Evolutionary conservation across 2,888 invertebrate species (phyloP).

Genomic region (Rhynchonema sp.): DNA sequence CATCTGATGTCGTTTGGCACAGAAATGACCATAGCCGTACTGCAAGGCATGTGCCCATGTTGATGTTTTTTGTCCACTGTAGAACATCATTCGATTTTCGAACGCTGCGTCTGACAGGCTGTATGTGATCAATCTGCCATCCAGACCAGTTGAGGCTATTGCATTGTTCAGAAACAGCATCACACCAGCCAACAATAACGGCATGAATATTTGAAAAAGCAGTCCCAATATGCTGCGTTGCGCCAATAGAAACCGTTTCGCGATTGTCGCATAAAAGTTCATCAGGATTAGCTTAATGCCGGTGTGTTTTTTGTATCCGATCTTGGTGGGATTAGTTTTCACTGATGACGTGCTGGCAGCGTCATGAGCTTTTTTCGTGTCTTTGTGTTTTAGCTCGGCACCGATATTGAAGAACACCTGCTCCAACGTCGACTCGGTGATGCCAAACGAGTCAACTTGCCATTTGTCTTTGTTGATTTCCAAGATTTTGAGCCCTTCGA

Average conservation of each 20-base stretch:
- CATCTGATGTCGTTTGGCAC: too few species aligned
- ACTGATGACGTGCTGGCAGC: not conserved
- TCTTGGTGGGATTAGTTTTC: too few species aligned
- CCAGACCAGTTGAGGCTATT: not conserved
- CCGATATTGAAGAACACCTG: slow-evolving; percentile 5
- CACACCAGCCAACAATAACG: not conserved
- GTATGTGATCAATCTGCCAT: not conserved
- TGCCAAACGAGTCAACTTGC: slow-evolving; percentile 2
- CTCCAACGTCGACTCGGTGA: slow-evolving; percentile 4
- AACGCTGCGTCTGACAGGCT: not conserved
- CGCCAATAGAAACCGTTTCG: not conserved
- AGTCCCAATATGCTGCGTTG: not conserved
- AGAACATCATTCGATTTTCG: not conserved
- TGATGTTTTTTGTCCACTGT: too few species aligned
- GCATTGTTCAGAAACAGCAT: not conserved
- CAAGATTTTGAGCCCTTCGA: not conserved
- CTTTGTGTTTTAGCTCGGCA: too few species aligned
- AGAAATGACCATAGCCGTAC: too few species aligned
- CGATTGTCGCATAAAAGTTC: not conserved
- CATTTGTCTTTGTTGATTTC: not conserved
- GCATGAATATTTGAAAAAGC: slow-evolving; percentile 1
- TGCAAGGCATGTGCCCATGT: too few species aligned
- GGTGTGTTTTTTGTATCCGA: not conserved
- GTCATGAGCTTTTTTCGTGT: too few species aligned
- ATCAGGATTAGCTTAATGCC: not conserved